Base-by-base conservation (phyloP, 2,113 vertebrate genomes). In the Orientallactaga bullata region DNA sequence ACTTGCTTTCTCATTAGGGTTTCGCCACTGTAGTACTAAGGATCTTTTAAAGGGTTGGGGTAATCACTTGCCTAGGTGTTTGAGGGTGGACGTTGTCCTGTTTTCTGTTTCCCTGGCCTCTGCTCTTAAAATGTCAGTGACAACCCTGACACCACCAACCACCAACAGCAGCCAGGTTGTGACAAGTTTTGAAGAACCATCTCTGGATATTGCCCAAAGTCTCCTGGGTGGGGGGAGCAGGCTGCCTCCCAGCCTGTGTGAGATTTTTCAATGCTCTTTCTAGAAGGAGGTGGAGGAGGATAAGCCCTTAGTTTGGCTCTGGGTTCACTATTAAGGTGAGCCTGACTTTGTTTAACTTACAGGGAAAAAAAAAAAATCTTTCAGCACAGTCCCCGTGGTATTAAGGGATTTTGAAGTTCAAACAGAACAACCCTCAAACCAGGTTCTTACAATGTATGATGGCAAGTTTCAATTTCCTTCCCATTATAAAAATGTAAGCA, bases 321-420 rank as follows among this genome's bases (percentile, higher is more conserved):
- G 83, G 30, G 76, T 96, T 85, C 71, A 47, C 42, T 47, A 69
- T 76, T 76, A 68, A 93, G 92, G 85, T 74, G 72, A 87, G 65
- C 86, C 84, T 89, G 58, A 93, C 66, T 95, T 83, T 93, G 77
- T 87, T 92, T 95, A 80, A 93, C 37, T 60, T 92, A 77, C 4
- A 93, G 87, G 37, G 37, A 84, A 86, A 69, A 77, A 42, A 72
- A 84, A 86, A 69, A 77, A 42, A 37, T 86, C 89, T 94, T 96
- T 94, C 90, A 92, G 82, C 82, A 93, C 66, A 42, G 55, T 85
- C 69, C 28, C 55, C 55, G 42, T 5, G 26, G 66, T 80, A 94
- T 90, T 95, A 96, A 96, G 85, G 80, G 90, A 94, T 95, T 94
- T 91, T 58, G 42, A 61, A 93, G 79, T 93, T 95, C 92, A 97